Conservation (phyloP, 2,113 vertebrate species). For the Colius striatus region DNA sequence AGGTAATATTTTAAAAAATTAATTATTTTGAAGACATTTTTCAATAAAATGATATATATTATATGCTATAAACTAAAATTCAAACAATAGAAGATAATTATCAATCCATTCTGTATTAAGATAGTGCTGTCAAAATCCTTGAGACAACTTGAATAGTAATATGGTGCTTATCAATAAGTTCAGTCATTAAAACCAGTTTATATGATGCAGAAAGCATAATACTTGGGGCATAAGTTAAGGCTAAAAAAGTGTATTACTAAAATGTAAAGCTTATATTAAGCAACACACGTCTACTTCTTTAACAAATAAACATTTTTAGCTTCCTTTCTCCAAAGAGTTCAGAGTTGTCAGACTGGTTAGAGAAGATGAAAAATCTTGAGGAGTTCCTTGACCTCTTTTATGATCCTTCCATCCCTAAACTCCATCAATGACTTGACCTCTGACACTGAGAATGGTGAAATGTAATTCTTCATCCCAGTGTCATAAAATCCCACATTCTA, state of each 20-base stretch:
- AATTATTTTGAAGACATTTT: not conserved
- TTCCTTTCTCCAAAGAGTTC: not conserved
- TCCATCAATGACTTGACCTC: conserved; percentile 53
- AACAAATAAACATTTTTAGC: not conserved
- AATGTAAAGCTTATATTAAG: not conserved
- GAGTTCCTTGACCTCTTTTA: conserved; percentile 46
- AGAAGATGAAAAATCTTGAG: conserved; percentile 45
- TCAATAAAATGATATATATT: not conserved
- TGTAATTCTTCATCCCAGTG: conserved; percentile 50
- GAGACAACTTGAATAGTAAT: not conserved
- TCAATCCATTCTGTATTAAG: not conserved
- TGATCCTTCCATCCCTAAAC: conserved; percentile 43
- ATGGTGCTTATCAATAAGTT: not conserved
- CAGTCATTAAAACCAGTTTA: not conserved
- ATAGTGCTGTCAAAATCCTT: not conserved
- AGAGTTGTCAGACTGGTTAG: not conserved
- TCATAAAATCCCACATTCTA: not conserved
- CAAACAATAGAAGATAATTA: not conserved
- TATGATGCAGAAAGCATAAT: not conserved
- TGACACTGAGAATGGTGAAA: not conserved
- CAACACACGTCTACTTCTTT: not conserved
- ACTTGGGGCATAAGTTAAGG: not conserved
- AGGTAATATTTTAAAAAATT: not conserved
- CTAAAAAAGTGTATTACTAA: not conserved
- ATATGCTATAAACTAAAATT: not conserved